Conservation (phyloP, 2,888 invertebrate genomes). For the Pollenia amentaria region DNA sequence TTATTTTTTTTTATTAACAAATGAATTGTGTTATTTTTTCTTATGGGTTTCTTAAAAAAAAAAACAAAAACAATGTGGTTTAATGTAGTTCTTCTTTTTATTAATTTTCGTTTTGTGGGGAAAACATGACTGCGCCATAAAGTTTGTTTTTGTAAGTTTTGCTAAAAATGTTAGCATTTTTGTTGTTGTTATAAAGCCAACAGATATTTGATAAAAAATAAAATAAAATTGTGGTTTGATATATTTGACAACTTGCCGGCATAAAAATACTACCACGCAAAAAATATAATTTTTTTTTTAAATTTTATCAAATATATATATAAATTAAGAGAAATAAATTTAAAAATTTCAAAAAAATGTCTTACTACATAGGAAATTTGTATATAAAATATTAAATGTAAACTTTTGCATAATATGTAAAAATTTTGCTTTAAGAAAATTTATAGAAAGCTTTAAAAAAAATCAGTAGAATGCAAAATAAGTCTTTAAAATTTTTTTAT, state of each 20-base stretch:
- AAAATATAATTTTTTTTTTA: not conserved
- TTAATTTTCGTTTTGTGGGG: conserved; percentile 9
- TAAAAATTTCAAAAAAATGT: not conserved
- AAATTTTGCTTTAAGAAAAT: not conserved
- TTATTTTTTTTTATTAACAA: conserved; percentile 12
- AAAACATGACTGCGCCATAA: conserved; percentile 63
- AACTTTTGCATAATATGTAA: too few relatives aligned
- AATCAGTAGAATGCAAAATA: too few relatives aligned
- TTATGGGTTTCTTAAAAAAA: conserved; percentile 38
- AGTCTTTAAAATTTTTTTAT: too few relatives aligned
- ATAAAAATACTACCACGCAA: conserved; percentile 31
- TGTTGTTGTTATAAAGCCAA: conserved; percentile 20
- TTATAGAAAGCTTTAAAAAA: too few relatives aligned
- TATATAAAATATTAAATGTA: too few relatives aligned
- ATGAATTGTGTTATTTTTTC: conserved; percentile 41
- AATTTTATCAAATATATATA: not conserved
- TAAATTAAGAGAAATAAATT: not conserved
- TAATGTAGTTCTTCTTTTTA: conserved; percentile 5
- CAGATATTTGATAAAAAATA: conserved; percentile 40
- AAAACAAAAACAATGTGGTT: conserved; percentile 32
- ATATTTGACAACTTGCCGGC: conserved; percentile 50
- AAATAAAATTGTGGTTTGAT: conserved; percentile 45
- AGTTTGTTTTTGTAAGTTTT: conserved; percentile 8
- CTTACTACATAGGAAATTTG: too few relatives aligned
- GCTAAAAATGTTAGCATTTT: conserved; percentile 24